Evolutionary conservation across 2,113 vertebrate species (phyloP).

Genomic region (Callionymus lyra): DNA sequence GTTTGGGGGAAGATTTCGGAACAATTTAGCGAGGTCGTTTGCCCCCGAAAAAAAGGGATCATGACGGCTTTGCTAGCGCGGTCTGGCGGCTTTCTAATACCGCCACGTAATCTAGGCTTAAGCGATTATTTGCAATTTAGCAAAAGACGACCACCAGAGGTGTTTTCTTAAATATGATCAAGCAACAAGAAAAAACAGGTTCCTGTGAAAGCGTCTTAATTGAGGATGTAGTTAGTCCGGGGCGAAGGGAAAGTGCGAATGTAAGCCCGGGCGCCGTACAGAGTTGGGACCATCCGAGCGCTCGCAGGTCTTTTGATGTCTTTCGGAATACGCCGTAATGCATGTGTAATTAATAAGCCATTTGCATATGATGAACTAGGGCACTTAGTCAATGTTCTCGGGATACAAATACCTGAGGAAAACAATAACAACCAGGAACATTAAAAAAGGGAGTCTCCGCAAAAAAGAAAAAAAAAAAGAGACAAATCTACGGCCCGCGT

Average conservation of each 20-base stretch:
- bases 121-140: conserved; percentile 51
- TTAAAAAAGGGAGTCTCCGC: conserved; percentile 93
- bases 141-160: conserved; percentile 54
- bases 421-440: conserved; percentile 76
- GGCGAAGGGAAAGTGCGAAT: conserved; percentile 64
- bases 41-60: conserved; percentile 11
- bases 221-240: conserved; percentile 59
- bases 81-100: conserved; percentile 36
- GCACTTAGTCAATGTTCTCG: conserved; percentile 95
- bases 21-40: conserved; percentile 1
- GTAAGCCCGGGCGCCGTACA: conserved; percentile 55
- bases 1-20: conserved; percentile 18
- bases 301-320: conserved; percentile 78
- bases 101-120: conserved; percentile 34
- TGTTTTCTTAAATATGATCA: conserved; percentile 47
- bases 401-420: conserved; percentile 95
- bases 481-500: conserved; percentile 82
- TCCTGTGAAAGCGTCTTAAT: conserved; percentile 59
- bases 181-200: conserved; percentile 37
- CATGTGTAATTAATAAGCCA: conserved; percentile 99
- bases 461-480: conserved; percentile 79
- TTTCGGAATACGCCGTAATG: conserved; percentile 84
- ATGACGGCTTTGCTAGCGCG: conserved; percentile 7
- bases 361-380: conserved; percentile 94
- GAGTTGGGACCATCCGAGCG: conserved; percentile 62